Percentiles rank a stretch among this genome's conserved stretches.
Conservation (phyloP, 2,113 vertebrate genomes). For the Bos indicus region DNA sequence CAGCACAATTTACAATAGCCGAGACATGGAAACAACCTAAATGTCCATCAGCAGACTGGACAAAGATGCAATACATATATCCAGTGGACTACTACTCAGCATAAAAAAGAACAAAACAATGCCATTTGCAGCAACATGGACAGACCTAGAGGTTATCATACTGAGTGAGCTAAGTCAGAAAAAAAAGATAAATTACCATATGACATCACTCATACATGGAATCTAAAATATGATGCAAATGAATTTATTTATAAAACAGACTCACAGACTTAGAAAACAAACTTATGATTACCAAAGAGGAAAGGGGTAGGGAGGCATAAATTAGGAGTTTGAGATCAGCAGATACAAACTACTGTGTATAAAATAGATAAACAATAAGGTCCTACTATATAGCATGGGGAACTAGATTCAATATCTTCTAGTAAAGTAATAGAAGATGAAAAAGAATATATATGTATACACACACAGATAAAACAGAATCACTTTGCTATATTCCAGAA, state of each 20-base stretch:
- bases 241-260: not conserved
- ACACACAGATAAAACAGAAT: not conserved
- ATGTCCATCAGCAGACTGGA: not conserved
- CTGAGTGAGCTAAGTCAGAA: not conserved
- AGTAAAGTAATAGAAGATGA: too few relatives aligned
- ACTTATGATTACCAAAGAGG: not conserved
- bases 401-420: too few relatives aligned
- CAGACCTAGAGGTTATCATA: not conserved
- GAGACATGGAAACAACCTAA: not conserved
- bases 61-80: not conserved
- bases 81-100: not conserved
- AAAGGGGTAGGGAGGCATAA: not conserved
- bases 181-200: not conserved
- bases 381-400: too few relatives aligned
- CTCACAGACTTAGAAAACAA: not conserved
- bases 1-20: not conserved
- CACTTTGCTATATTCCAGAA: not conserved
- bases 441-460: too few relatives aligned
- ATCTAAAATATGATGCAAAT: not conserved
- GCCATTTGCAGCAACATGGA: not conserved
- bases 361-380: too few relatives aligned
- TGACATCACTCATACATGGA: not conserved
- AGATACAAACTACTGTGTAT: not conserved
- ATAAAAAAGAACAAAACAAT: not conserved
- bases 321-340: not conserved